These are phyloP conservation scores for Hyperoodon ampullatus DNA, from an alignment of 2,113 vertebrate species.

Conservation along the genomic window DNA sequence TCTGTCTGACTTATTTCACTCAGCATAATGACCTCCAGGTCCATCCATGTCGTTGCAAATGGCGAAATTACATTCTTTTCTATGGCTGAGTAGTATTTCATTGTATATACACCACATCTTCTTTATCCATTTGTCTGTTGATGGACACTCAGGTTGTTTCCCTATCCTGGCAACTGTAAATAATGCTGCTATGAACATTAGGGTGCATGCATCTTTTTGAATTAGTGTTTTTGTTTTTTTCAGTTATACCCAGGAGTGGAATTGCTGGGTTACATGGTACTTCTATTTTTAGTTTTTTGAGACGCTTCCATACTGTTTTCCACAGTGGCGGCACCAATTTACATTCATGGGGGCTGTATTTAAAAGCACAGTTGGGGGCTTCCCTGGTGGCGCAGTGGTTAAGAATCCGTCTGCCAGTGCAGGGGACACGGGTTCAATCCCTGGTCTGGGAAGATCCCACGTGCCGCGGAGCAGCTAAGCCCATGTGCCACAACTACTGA, in stretches of 20 bases:
- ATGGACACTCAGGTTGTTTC: background rate
- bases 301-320: background rate
- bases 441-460: background rate
- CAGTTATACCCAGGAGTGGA: background rate
- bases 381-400: background rate
- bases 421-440: background rate
- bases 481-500: too few species aligned
- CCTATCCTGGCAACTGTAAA: background rate
- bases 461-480: too few species aligned
- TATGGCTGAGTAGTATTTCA: background rate
- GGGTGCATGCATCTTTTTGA: background rate
- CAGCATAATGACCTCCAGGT: background rate
- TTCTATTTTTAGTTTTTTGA: background rate
- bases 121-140: background rate
- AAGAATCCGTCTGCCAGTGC: background rate
- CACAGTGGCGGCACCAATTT: background rate
- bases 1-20: background rate
- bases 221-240: background rate
- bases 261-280: background rate
- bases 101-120: background rate
- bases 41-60: background rate
- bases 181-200: too few species aligned
- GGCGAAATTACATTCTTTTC: background rate
- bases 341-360: background rate
- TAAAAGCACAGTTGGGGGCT: background rate